Evolutionary conservation across 2,888 invertebrate genomes (phyloP).

Genomic region (Polydrusus pterygomalis): DNA sequence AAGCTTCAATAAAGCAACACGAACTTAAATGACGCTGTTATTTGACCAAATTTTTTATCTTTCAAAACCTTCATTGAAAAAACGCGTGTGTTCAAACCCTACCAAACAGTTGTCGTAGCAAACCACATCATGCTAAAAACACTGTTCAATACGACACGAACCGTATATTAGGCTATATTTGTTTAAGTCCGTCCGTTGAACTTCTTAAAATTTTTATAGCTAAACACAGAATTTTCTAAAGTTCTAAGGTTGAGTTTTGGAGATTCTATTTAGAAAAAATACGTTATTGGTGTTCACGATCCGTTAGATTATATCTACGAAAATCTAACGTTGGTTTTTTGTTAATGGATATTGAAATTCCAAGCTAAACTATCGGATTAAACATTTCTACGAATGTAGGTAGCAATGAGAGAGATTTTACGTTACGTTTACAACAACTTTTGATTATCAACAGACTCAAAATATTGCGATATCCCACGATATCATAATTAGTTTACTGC

Average conservation of each 20-base stretch:
- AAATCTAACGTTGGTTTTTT: constrained; percentile 6
- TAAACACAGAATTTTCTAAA: constrained; percentile 32
- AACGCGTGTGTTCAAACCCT: not conserved
- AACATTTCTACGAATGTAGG: not conserved
- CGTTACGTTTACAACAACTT: too few species aligned
- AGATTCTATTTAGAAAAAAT: constrained; percentile 18
- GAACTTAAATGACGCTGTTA: too few species aligned
- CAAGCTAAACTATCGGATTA: too few species aligned
- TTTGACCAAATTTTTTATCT: too few species aligned
- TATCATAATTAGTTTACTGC: too few species aligned
- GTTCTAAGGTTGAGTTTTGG: constrained; percentile 1
- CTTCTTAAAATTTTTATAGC: constrained; percentile 1
- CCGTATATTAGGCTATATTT: constrained; percentile 17
- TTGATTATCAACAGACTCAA: too few species aligned
- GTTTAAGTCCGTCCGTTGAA: constrained; percentile 19
- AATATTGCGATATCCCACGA: too few species aligned
- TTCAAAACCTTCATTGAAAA: not conserved
- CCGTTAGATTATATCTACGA: not conserved
- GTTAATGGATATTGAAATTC: not conserved
- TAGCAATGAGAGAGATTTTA: too few species aligned
- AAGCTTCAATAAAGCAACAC: too few species aligned
- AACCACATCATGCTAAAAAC: not conserved
- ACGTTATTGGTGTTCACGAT: constrained; percentile 15
- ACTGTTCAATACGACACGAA: not conserved
- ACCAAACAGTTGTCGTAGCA: not conserved